Base-by-base conservation (phyloP, 2,113 vertebrate genomes). In the Epinephelus fuscoguttatus region DNA sequence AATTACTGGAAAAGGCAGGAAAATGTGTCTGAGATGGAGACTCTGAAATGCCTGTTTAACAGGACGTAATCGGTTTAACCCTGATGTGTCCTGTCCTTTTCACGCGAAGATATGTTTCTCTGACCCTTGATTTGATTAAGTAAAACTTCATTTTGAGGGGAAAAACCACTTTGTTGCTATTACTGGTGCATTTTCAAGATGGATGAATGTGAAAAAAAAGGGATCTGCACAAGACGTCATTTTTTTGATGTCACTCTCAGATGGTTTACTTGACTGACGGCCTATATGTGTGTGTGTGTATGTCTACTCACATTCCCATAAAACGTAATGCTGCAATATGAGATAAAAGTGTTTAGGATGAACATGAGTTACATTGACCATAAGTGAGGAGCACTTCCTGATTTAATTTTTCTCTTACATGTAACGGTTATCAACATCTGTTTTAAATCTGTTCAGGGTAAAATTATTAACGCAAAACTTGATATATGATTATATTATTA, bases 1-100 rank as follows among this genome's bases (percentile, higher is more conserved):
- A 96, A 96, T 96, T 94, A 96, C 95, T 95, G 95, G 95, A 96
- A 96, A 96, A 95, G 88, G 91, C 95, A 93, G 94, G 94, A 95
- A 96, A 96, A 96, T 94, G 95, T 95, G 95, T 95, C 94, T 94
- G 95, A 96, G 94, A 95, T 92, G 93, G 94, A 95, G 94, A 94
- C 92, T 87, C 89, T 93, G 93, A 96, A 95, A 95, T 82, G 94
- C 85, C 91, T 84, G 92, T 95, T 94, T 95, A 96, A 94, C 94
- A 91, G 92, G 73, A 77, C 80, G 72, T 96, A 96, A 96, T 96
- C 89, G 82, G 73, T 94, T 96, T 96, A 96, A 93, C 93, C 92
- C 95, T 94, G 95, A 94, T 93, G 90, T 95, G 95, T 95, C 94
- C 94, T 93, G 94, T 96, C 94, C 93, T 95, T 94, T 95, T 93